Evolutionary conservation across 1,140 invertebrate species (phyloP).

Genomic region (Hylaeus volcanicus): DNA sequence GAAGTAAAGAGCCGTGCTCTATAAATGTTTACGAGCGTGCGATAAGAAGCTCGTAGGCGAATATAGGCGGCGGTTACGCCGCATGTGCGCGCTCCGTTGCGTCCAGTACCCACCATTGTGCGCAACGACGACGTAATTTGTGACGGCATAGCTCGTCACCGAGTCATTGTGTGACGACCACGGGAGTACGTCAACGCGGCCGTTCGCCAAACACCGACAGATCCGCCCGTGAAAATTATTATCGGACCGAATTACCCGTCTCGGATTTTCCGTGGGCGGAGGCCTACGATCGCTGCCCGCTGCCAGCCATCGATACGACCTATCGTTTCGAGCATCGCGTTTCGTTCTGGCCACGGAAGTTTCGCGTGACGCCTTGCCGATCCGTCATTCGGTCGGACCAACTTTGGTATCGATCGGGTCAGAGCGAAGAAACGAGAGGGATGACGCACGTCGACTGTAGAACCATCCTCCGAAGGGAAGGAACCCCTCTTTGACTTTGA

Average conservation of each 20-base stretch:
- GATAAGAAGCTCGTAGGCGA: constrained; percentile 17
- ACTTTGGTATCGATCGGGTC: too few species aligned
- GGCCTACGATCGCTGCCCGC: background rate
- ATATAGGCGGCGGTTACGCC: background rate
- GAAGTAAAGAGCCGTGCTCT: constrained; percentile 10
- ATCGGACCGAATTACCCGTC: background rate
- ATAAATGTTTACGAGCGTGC: constrained; percentile 23
- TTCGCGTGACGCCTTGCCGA: background rate
- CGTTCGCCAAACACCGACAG: background rate
- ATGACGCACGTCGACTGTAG: too few species aligned
- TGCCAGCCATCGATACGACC: background rate
- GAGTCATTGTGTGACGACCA: background rate
- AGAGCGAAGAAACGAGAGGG: too few species aligned
- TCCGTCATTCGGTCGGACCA: too few species aligned
- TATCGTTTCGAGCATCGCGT: constrained; percentile 4
- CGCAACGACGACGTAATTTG: background rate
- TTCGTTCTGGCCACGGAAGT: background rate
- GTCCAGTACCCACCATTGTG: background rate
- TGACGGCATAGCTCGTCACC: constrained; percentile 4
- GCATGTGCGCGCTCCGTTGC: too few species aligned
- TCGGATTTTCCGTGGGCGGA: constrained; percentile 25
- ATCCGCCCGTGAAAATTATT: constrained; percentile 13
- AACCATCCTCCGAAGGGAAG: too few species aligned
- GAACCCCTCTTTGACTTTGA: too few species aligned
- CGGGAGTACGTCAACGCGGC: background rate